These are phyloP conservation scores for Amiota minor DNA, from an alignment of 2,888 invertebrate genomes.

Conservation along the genomic window DNA sequence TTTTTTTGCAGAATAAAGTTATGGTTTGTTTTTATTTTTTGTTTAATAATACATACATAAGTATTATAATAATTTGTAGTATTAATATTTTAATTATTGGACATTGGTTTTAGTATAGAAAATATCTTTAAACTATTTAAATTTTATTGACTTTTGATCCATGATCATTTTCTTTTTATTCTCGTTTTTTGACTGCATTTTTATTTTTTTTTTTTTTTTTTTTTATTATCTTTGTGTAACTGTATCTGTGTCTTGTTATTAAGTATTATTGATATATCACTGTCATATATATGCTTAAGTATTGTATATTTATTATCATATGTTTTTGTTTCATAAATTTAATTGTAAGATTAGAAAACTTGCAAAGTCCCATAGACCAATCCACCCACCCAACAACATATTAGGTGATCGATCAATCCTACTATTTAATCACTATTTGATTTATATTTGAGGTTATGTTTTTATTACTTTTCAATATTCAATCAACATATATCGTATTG, in stretches of 20 bases:
- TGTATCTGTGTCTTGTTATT: slow-evolving; percentile 6
- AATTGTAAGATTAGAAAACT: no score
- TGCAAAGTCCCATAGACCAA: no score
- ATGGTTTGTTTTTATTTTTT: slow-evolving; percentile 45
- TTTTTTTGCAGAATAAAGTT: slow-evolving; percentile 56
- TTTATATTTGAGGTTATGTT: no score
- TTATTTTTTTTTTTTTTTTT: neutral
- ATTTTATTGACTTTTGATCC: slow-evolving; percentile 21
- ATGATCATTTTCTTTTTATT: slow-evolving; percentile 19
- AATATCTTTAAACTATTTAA: neutral
- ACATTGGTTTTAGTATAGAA: neutral
- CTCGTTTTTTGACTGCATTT: neutral
- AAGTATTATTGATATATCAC: slow-evolving; percentile 11
- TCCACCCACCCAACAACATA: no score
- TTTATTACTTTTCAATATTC: no score
- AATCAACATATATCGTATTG: no score
- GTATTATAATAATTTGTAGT: slow-evolving; percentile 39
- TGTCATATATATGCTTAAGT: neutral
- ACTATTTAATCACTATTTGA: no score
- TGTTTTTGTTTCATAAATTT: neutral
- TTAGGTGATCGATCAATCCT: no score
- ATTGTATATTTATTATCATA: slow-evolving; percentile 8
- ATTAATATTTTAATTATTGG: slow-evolving; percentile 20
- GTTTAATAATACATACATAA: slow-evolving; percentile 39
- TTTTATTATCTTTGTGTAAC: neutral